A percentile compares a stretch with the other conserved stretches of the same genome.
phyloP scores from a whole-genome alignment of 1,140 invertebrate species.

The Drosophila orosa region DNA sequence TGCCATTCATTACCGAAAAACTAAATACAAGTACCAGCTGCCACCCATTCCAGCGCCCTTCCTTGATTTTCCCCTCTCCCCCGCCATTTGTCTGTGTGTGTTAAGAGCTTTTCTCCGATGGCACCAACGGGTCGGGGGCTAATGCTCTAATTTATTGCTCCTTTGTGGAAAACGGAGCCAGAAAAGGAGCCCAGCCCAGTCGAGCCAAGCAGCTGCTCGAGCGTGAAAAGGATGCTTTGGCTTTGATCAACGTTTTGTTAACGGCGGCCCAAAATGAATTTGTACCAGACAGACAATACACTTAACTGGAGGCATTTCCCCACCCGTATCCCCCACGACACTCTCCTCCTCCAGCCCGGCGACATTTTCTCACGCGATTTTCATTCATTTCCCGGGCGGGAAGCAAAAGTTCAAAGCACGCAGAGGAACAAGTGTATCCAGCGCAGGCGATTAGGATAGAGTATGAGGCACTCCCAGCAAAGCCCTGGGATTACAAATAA shows the following conservation, averaged over 20 bases:
- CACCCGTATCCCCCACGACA: neutral
- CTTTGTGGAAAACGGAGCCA: slow-evolving; percentile 51
- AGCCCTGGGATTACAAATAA: slow-evolving; percentile 10
- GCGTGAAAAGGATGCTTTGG: slow-evolving; percentile 77
- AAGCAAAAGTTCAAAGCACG: slow-evolving; percentile 39
- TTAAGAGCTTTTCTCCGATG: slow-evolving; percentile 67
- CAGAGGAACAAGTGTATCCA: slow-evolving; percentile 25
- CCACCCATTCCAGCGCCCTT: neutral
- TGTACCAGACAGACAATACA: slow-evolving; percentile 56
- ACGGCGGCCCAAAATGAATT: slow-evolving; percentile 71
- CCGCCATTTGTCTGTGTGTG: slow-evolving; percentile 34
- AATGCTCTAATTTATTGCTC: slow-evolving; percentile 78
- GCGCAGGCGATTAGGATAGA: slow-evolving; percentile 4
- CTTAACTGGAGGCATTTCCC: slow-evolving; percentile 33
- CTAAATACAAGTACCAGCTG: slow-evolving; percentile 69
- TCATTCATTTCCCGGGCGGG: slow-evolving; percentile 30
- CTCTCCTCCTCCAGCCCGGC: neutral
- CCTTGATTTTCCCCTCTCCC: neutral
- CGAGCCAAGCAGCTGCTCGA: slow-evolving; percentile 43
- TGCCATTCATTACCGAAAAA: slow-evolving; percentile 77
- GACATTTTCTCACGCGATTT: slow-evolving; percentile 46
- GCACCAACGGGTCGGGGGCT: slow-evolving; percentile 24
- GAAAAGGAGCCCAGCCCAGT: slow-evolving; percentile 15
- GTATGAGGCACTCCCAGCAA: neutral
- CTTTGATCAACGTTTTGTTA: slow-evolving; percentile 79